Evolutionary conservation across 2,113 vertebrate species (phyloP), one percentile per base, ranked within the genome.

Genomic region (Cromileptes altivelis): DNA sequence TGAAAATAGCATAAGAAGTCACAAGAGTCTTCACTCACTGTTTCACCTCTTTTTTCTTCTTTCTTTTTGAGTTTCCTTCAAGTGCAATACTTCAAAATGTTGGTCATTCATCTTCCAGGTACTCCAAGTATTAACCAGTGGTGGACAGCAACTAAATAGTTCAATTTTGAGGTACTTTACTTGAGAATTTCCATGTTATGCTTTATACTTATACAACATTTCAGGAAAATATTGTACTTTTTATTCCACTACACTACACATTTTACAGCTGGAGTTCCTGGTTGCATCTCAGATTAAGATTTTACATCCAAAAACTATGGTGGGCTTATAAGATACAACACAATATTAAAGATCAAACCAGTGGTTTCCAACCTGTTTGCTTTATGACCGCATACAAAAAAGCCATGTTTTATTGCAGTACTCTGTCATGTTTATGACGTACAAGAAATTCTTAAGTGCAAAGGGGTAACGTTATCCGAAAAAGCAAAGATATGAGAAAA

Each of bases 1-100:
- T 85, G 76, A 53, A 88, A 88, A 88, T 79, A 87, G 71, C 62
- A 45, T 47, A 47, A 64, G 2, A 72, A 52, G 42, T 82, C 79
- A 73, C 62, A 70, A 21, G 18, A 55, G 47, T 49, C n/a, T 57
- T 69, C 27, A 27, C 57, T 42, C 25, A 2, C 23, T 10, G 12
- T 61, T 68, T 64, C 40, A 30, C 56, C 33, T 33, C 4, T 7
- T 13, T 10, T 49, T 47, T 18, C 3, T 49, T 53, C 27, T 30
- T 3, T 53, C 17, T 40, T n/a, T 47, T 4, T 18, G 49, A 9
- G 9, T 61, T 30, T 6, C 23, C 50, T 64, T 13, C 14, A 21
- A 21, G 19, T 61, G 27, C 4, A 23, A 23, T 27, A 18, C 4
- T 17, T 50, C 33, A 11, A 33, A 19, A 47, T 33, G 33, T 1